Base-by-base conservation (phyloP, 2,113 vertebrate species). In the Hyperoodon ampullatus region DNA sequence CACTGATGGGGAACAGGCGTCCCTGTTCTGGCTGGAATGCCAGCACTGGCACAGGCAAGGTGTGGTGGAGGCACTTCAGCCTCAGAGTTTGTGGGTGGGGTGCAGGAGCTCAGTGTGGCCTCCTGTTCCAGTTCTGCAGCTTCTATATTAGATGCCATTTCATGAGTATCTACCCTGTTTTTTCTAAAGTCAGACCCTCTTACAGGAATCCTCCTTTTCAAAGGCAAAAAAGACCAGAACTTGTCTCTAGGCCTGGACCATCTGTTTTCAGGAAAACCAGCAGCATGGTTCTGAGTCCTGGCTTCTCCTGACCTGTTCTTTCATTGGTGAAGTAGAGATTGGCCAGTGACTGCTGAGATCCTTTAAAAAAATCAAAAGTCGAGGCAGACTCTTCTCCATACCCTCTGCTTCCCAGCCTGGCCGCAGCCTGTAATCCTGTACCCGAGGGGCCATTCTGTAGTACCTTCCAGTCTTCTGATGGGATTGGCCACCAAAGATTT, bases 381-480 rank as follows among this genome's bases (percentile, higher is more conserved):
- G 18, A 81, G 92, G 72, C 24, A 8, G 8, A 13, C 55, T 33
- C 35, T 47, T 14, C 53, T 65, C 21, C 4, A 10, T 5, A 4
- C 18, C 47, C 2, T 35, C 23, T 6, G 19, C 21, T 7, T 0
- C 10, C 75, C 6, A 33, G 44, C 50, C 9, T 9, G 1, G 1
- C 15, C 23, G 4, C 13, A 7, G 13, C 70, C 53, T 7, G 3
- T 2, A 16, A 8, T 3, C 16, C 50, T 2, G 35, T 8, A 1
- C 50, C 9, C 0, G 0, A 6, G 23, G 7, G 6, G 30, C 44
- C 18, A 0, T 33, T 6, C 68, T 8, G 0, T 2, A 0, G 28
- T 7, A 5, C 24, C 30, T 42, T 87, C 39, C 21, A 6, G n/a
- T 18, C n/a, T 14, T 70, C 47, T 18, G 0, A 5, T 8, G 28